A percentile compares a stretch with the other conserved stretches of the same genome.
Conservation (phyloP, 1,140 invertebrate genomes). For the Drosophila burlai region DNA sequence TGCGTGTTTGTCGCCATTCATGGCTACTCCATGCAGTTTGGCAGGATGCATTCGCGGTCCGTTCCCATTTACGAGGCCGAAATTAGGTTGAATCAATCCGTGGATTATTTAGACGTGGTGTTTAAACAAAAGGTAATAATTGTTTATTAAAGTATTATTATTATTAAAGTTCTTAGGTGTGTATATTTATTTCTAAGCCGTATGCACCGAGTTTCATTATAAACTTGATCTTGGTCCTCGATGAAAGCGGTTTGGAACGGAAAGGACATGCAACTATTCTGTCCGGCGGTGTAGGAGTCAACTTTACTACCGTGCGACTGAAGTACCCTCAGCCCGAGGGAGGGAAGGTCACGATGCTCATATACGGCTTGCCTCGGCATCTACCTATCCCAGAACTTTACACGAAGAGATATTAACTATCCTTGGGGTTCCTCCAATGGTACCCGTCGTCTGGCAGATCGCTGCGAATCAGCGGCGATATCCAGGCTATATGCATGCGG, state of each 20-base stretch:
- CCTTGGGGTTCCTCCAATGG: conserved; percentile 86
- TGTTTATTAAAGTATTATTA: neutral
- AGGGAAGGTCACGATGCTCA: conserved; percentile 42
- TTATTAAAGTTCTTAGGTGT: neutral
- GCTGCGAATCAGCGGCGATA: conserved; percentile 92
- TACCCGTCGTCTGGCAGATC: conserved; percentile 91
- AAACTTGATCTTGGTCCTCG: conserved; percentile 58
- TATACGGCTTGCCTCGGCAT: conserved; percentile 39
- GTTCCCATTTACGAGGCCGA: conserved; percentile 59
- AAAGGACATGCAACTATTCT: conserved; percentile 23
- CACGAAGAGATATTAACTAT: conserved; percentile 15
- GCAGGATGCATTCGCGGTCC: conserved; percentile 27
- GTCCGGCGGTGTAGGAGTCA: conserved; percentile 52
- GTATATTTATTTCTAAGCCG: conserved; percentile 27
- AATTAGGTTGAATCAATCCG: neutral
- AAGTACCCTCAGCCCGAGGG: neutral
- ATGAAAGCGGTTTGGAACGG: conserved; percentile 32
- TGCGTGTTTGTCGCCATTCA: neutral
- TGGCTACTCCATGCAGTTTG: conserved; percentile 55
- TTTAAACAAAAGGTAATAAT: conserved; percentile 47
- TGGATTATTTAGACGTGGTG: conserved; percentile 15
- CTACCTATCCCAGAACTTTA: conserved; percentile 5
- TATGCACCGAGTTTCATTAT: conserved; percentile 32
- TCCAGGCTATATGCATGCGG: conserved; percentile 90
- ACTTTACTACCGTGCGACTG: conserved; percentile 51